phyloP scores from a whole-genome alignment of 2,888 invertebrate genomes.

The Entomobrya proxima region DNA sequence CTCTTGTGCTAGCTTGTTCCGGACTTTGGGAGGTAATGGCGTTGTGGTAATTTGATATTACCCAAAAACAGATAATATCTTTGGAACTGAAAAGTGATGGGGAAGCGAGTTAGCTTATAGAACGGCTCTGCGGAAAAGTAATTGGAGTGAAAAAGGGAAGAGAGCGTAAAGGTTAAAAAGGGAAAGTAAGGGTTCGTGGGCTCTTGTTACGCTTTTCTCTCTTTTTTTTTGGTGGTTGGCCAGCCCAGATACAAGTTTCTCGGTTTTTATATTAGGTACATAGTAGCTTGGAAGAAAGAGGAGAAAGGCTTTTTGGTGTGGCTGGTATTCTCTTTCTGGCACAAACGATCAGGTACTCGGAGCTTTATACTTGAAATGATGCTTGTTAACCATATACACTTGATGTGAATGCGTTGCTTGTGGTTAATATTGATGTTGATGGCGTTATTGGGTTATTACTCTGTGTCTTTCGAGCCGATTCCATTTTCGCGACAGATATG shows the following conservation, averaged over 20 bases:
- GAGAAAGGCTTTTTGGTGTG: neutral
- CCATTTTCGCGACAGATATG: slow-evolving; percentile 11
- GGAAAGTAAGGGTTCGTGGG: slow-evolving; percentile 6
- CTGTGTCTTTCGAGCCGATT: neutral
- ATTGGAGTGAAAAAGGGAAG: neutral
- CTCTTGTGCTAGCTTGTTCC: neutral
- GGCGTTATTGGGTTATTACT: neutral
- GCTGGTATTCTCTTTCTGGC: neutral
- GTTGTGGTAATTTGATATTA: slow-evolving; percentile 23
- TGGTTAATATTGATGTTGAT: neutral
- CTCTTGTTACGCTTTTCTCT: slow-evolving; percentile 4
- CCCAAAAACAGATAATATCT: slow-evolving; percentile 9
- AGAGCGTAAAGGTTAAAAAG: slow-evolving; percentile 20
- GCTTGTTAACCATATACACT: neutral
- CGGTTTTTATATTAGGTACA: neutral
- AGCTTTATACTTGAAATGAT: neutral
- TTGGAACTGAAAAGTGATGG: neutral
- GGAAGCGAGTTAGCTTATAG: neutral
- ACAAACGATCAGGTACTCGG: slow-evolving; percentile 24
- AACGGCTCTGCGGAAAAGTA: neutral
- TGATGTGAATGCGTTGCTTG: neutral
- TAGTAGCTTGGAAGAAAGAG: neutral
- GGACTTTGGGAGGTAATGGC: neutral
- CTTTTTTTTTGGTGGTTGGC: neutral
- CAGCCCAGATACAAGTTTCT: neutral